Conservation (phyloP, 2,888 invertebrate genomes). For the Galeopsomyia nigrocyanea region DNA sequence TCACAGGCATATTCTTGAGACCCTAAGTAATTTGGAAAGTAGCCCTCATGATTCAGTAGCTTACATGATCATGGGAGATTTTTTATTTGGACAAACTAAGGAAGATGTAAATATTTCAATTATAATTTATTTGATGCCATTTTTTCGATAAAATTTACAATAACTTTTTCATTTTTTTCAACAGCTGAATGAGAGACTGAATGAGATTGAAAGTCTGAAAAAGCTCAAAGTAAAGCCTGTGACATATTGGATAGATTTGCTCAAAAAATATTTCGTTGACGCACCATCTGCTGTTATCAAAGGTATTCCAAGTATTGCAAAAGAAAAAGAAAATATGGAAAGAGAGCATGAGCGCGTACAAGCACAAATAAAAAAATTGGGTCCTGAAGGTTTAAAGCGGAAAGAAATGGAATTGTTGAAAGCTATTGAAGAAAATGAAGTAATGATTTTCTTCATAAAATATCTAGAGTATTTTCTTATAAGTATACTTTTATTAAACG, state of each 20-base stretch:
- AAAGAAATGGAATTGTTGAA: conserved; percentile 75
- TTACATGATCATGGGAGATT: conserved; percentile 84
- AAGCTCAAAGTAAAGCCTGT: conserved; percentile 75
- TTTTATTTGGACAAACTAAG: conserved; percentile 82
- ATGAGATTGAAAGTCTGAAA: conserved; percentile 75
- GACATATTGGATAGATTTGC: conserved; percentile 80
- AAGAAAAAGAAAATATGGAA: conserved; percentile 77
- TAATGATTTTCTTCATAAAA: conserved; percentile 57
- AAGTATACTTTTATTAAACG: conserved; percentile 30
- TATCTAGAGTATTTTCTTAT: conserved; percentile 5
- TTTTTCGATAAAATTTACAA: conserved; percentile 20
- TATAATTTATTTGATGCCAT: conserved; percentile 18
- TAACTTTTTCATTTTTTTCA: conserved; percentile 22
- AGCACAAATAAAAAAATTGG: conserved; percentile 76
- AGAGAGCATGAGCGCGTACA: conserved; percentile 81
- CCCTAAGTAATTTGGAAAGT: conserved; percentile 80
- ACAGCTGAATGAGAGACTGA: conserved; percentile 79
- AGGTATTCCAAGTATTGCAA: conserved; percentile 76
- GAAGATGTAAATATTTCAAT: conserved; percentile 75
- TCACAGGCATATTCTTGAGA: conserved; percentile 78
- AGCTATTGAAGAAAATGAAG: conserved; percentile 84
- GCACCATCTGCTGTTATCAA: conserved; percentile 76
- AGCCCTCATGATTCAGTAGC: conserved; percentile 84
- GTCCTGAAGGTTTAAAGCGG: conserved; percentile 77
- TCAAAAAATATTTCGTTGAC: conserved; percentile 78